Evolutionary conservation across 2,113 vertebrate species (phyloP).

Genomic region (Perccottus glenii): DNA sequence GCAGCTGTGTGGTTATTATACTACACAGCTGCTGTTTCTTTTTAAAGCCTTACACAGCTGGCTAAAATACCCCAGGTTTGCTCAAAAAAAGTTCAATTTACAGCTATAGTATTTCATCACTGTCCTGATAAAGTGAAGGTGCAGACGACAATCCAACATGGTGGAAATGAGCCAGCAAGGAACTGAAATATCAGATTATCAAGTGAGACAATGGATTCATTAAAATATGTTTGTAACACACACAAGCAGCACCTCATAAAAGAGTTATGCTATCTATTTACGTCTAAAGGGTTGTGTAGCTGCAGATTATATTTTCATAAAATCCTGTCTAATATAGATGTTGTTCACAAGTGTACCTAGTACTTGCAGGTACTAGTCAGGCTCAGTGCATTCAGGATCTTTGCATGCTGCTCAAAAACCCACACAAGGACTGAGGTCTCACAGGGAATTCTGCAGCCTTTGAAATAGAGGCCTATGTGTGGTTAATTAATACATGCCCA

Average conservation of each 20-base stretch:
- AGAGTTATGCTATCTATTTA: no score
- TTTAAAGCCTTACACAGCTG: background rate
- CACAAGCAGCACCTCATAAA: no score
- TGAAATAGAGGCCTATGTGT: slow-evolving; percentile 3
- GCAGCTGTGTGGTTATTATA: background rate
- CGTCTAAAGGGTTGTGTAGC: background rate
- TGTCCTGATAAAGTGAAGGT: background rate
- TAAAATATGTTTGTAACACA: no score
- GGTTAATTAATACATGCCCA: slow-evolving; percentile 3
- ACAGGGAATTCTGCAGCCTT: background rate
- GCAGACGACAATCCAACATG: background rate
- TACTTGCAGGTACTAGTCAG: background rate
- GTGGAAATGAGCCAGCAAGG: background rate
- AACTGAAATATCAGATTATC: no score
- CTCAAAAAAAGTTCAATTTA: background rate
- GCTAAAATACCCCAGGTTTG: background rate
- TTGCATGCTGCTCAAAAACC: background rate
- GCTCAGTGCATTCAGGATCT: background rate
- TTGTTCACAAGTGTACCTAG: background rate
- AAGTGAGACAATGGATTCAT: no score
- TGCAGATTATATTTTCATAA: background rate
- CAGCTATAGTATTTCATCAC: background rate
- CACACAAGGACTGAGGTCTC: background rate
- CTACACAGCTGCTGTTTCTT: background rate
- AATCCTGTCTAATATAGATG: background rate